Conservation (phyloP, 2,113 vertebrate species). For the Oceanites oceanicus region DNA sequence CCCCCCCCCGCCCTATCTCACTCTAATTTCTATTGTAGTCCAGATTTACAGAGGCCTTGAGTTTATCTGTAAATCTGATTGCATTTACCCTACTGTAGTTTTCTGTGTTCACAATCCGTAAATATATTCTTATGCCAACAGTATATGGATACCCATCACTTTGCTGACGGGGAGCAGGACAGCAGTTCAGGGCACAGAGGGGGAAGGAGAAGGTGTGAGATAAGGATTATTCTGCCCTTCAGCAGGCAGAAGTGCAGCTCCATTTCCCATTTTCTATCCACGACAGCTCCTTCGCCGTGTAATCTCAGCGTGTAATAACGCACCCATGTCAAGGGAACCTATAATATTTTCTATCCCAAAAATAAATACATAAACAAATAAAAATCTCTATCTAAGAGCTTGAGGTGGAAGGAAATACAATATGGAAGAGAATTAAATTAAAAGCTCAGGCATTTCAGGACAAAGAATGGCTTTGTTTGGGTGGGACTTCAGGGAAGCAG, state of each 20-base stretch:
- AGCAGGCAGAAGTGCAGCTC: background rate
- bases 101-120: background rate
- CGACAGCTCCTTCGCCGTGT: rapidly evolving
- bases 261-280: background rate
- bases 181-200: background rate
- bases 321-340: background rate
- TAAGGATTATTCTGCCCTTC: background rate
- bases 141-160: background rate
- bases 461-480: background rate
- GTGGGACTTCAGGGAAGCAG: background rate
- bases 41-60: background rate
- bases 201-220: background rate
- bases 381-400: background rate
- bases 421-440: background rate
- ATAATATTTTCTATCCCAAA: background rate
- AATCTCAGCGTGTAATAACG: background rate
- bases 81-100: background rate
- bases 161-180: background rate
- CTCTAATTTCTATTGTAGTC: background rate
- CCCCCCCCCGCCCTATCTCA: background rate
- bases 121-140: background rate
- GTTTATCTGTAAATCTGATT: background rate
- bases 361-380: conserved; percentile 25
- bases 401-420: background rate
- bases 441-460: background rate